A percentile compares a stretch with the other conserved stretches of the same genome.
phyloP scores from a whole-genome alignment of 2,888 invertebrate species.

The Deladenus siricidicola region DNA sequence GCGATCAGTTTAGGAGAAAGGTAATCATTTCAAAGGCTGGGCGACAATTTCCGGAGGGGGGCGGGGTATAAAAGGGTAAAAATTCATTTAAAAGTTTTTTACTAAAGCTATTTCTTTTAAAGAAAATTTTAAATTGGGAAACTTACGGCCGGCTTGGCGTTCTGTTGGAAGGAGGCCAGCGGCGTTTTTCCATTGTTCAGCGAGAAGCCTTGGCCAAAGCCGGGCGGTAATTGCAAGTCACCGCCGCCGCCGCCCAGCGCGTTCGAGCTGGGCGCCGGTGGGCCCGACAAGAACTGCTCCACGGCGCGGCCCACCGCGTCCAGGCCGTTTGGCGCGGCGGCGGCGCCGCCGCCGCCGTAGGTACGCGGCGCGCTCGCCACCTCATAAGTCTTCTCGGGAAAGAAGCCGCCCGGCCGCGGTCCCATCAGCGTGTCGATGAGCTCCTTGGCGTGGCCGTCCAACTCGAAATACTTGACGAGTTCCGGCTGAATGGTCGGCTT shows the following conservation, averaged over 20 bases:
- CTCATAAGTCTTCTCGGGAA: conserved; percentile 53
- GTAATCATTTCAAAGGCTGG: no score
- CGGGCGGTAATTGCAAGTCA: conserved; percentile 40
- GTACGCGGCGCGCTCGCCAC: conserved; percentile 22
- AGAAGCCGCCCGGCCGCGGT: conserved; percentile 51
- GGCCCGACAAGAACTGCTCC: conserved; percentile 48
- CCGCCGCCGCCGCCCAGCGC: conserved; percentile 12
- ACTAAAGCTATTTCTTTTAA: not conserved
- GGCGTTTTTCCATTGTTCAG: conserved; percentile 40
- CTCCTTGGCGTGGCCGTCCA: conserved; percentile 52
- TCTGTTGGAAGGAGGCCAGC: conserved; percentile 37
- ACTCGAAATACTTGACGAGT: conserved; percentile 47
- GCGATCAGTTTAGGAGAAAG: no score
- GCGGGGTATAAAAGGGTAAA: no score
- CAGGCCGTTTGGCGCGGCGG: conserved; percentile 33
- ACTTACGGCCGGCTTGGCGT: conserved; percentile 25
- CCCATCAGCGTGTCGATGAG: conserved; percentile 50
- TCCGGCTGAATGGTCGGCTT: conserved; percentile 53
- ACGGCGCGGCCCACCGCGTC: conserved; percentile 44
- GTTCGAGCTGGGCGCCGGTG: conserved; percentile 27
- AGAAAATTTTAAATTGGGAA: not conserved
- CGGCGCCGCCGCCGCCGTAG: conserved; percentile 16
- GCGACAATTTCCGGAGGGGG: no score
- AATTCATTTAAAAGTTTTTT: not conserved
- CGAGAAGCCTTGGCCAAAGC: conserved; percentile 51